These are phyloP conservation scores for Arothron firmamentum DNA, from an alignment of 2,113 vertebrate species.

Conservation along the genomic window DNA sequence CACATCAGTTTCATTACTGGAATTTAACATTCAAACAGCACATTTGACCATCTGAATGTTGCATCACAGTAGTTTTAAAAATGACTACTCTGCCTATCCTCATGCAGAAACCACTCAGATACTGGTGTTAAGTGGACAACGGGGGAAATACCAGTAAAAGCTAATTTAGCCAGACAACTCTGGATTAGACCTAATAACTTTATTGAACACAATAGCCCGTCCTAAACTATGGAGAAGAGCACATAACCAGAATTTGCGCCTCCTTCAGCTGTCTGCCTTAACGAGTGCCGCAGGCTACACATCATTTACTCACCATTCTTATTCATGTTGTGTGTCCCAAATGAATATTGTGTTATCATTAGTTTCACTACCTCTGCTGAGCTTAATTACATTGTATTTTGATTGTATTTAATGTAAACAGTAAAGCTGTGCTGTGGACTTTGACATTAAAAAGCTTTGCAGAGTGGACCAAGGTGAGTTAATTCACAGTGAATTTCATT, in stretches of 20 bases:
- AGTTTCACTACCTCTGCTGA: neutral
- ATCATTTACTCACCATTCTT: conserved; percentile 1
- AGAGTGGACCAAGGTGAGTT: conserved; percentile 5
- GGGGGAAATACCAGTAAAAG: conserved; percentile 5
- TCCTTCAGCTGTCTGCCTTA: too few species aligned
- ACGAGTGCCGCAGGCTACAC: too few species aligned
- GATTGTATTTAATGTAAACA: neutral
- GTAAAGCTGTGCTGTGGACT: too few species aligned
- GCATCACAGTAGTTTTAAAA: too few species aligned
- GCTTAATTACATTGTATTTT: neutral
- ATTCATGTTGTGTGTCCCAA: neutral
- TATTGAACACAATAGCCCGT: too few species aligned
- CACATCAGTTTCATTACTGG: too few species aligned
- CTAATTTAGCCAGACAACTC: neutral
- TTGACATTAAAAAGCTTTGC: neutral
- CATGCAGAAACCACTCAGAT: conserved; percentile 28
- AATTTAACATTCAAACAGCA: too few species aligned
- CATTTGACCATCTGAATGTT: too few species aligned
- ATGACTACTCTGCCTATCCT: neutral
- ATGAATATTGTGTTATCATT: too few species aligned
- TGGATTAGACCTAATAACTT: too few species aligned
- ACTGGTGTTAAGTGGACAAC: conserved; percentile 27
- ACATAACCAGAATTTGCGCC: too few species aligned
- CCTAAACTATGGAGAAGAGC: too few species aligned
- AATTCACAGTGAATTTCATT: conserved; percentile 4